Conservation (phyloP, 2,113 vertebrate genomes). For the Protobothrops mucrosquamatus region DNA sequence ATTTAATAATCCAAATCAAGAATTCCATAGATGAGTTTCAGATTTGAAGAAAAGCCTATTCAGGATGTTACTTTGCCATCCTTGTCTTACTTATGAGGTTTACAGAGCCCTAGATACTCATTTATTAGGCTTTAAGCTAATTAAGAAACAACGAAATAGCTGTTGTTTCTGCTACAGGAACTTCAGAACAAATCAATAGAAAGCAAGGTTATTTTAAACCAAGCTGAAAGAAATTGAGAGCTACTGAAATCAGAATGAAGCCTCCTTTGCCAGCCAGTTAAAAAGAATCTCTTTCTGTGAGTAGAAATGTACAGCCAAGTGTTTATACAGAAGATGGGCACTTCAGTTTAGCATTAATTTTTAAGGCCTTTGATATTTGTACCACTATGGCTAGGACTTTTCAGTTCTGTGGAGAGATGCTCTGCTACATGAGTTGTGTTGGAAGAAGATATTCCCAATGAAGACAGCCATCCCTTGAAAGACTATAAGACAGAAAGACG, state of each 20-base stretch:
- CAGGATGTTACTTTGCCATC: not conserved
- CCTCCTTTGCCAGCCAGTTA: not conserved
- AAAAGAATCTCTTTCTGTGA: not conserved
- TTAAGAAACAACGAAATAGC: not conserved
- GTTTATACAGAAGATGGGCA: not conserved
- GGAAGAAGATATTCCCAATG: not conserved
- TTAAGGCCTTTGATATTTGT: not conserved
- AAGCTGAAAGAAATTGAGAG: not conserved
- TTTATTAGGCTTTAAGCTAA: not conserved
- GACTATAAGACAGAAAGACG: not conserved
- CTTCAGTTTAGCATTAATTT: not conserved
- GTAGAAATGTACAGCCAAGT: not conserved
- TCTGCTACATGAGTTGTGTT: not conserved
- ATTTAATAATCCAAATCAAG: not conserved
- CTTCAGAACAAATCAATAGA: not conserved
- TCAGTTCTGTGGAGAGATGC: not conserved
- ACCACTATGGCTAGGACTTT: not conserved
- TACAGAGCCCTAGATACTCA: not conserved
- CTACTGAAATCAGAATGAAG: not conserved
- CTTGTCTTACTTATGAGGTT: not conserved
- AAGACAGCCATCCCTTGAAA: not conserved
- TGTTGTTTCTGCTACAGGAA: not conserved
- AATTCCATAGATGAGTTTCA: not conserved
- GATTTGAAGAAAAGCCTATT: not conserved
- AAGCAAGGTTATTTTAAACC: not conserved